A percentile compares a stretch with the other conserved stretches of the same genome.
These are phyloP conservation scores for Macrotus californicus DNA, from an alignment of 2,113 vertebrate species.

Conservation along the genomic window DNA sequence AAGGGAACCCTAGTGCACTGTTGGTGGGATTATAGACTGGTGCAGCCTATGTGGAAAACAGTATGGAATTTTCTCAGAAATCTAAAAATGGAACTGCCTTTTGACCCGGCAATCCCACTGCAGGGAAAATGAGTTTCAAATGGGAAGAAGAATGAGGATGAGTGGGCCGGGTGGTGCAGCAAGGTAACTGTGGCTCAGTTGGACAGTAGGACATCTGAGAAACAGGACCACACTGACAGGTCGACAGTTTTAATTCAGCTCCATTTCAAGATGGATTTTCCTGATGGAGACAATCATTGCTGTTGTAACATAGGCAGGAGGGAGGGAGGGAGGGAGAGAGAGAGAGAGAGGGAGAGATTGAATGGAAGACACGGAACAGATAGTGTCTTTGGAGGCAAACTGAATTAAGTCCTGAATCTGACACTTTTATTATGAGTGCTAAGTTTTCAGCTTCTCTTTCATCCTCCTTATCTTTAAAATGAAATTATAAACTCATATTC, in stretches of 20 bases:
- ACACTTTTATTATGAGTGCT: background rate
- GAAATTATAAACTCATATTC: background rate
- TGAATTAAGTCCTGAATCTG: background rate
- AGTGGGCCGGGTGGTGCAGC: background rate
- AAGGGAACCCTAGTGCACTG: no score
- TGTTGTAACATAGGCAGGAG: background rate
- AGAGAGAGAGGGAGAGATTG: no score
- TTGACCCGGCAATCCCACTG: no score
- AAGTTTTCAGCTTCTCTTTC: background rate
- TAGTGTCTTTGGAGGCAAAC: background rate
- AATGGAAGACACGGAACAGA: background rate
- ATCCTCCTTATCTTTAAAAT: background rate
- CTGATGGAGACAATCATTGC: background rate
- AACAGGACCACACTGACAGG: rapidly evolving
- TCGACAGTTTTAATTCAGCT: background rate
- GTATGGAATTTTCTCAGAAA: no score
- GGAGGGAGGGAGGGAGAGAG: rapidly evolving
- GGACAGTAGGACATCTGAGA: background rate
- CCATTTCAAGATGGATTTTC: background rate
- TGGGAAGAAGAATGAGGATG: background rate
- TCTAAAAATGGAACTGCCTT: no score
- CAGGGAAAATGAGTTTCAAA: background rate
- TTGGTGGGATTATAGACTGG: no score
- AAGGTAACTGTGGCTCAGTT: background rate
- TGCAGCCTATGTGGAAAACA: no score